Percentiles rank a stretch among this genome's conserved stretches.
Conservation (phyloP, 2,797 vertebrate species). For the Alfaro cultratus region DNA sequence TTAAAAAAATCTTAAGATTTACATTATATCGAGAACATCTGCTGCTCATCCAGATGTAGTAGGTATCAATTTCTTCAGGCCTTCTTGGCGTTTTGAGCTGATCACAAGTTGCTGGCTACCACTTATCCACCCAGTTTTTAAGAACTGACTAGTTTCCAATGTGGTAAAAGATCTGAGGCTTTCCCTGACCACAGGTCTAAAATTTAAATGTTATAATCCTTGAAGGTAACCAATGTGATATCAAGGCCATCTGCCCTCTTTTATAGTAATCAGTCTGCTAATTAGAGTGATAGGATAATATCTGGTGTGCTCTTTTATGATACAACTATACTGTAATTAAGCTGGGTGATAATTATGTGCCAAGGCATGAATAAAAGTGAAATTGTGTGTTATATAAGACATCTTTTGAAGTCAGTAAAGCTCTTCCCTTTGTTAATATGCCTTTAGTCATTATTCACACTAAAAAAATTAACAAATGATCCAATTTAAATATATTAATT, state of each 20-base stretch:
- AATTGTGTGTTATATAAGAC: background rate
- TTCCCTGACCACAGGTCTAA: background rate
- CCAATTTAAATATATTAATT: background rate
- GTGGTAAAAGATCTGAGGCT: background rate
- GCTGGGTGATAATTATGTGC: background rate
- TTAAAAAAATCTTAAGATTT: background rate
- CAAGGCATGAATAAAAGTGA: constrained; percentile 2
- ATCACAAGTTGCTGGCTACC: background rate
- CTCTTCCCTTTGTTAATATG: background rate
- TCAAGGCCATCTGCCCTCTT: background rate
- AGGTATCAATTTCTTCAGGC: background rate
- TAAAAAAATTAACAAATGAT: background rate
- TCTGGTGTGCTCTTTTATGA: constrained; percentile 2
- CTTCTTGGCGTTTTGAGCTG: background rate
- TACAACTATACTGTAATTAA: constrained; percentile 1
- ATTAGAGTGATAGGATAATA: background rate
- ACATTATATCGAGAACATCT: background rate
- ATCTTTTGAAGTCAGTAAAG: background rate
- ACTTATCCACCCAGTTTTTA: background rate
- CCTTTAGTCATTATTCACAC: background rate
- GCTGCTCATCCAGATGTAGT: background rate
- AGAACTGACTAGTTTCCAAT: background rate
- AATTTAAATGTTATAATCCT: background rate
- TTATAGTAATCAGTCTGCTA: constrained; percentile 2
- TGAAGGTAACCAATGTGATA: background rate